Percentiles rank a stretch among this genome's conserved stretches.
These are phyloP conservation scores for Drosophila vallismaia DNA, from an alignment of 2,888 invertebrate genomes.

Conservation along the genomic window DNA sequence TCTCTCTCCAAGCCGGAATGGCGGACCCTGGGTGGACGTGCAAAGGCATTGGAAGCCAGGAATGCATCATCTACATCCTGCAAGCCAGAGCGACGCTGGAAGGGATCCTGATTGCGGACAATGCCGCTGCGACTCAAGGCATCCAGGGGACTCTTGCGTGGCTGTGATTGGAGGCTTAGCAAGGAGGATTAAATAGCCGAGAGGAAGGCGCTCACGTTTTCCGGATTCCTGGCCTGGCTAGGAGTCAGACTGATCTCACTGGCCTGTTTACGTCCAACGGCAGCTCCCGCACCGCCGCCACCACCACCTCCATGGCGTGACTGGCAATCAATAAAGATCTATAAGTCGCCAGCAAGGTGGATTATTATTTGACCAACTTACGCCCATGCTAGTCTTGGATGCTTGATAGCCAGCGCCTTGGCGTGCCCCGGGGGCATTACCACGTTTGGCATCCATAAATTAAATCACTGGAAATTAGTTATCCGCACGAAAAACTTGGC, in stretches of 20 bases:
- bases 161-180: conserved; percentile 34
- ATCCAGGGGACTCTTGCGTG: conserved; percentile 80
- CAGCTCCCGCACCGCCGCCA: conserved; percentile 4
- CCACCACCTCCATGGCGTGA: neutral
- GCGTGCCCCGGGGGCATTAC: conserved; percentile 53
- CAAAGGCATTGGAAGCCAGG: conserved; percentile 71
- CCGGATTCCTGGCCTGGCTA: conserved; percentile 69
- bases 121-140: conserved; percentile 73
- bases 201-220: conserved; percentile 68
- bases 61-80: conserved; percentile 81
- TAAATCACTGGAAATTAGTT: conserved; percentile 41
- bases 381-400: conserved; percentile 62
- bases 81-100: conserved; percentile 79
- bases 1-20: conserved; percentile 52
- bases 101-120: conserved; percentile 56
- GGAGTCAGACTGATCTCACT: conserved; percentile 81
- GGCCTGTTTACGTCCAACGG: conserved; percentile 59
- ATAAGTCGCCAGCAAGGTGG: neutral
- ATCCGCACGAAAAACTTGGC: conserved; percentile 49
- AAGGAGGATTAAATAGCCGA: neutral
- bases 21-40: conserved; percentile 63
- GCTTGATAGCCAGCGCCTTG: conserved; percentile 43
- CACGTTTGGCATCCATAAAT: conserved; percentile 66
- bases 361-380: conserved; percentile 50
- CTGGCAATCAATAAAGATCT: conserved; percentile 19